A percentile compares a stretch with the other conserved stretches of the same genome.
Conservation (phyloP, 1,140 invertebrate species). For the Pseudomyrmex cubaensis region DNA sequence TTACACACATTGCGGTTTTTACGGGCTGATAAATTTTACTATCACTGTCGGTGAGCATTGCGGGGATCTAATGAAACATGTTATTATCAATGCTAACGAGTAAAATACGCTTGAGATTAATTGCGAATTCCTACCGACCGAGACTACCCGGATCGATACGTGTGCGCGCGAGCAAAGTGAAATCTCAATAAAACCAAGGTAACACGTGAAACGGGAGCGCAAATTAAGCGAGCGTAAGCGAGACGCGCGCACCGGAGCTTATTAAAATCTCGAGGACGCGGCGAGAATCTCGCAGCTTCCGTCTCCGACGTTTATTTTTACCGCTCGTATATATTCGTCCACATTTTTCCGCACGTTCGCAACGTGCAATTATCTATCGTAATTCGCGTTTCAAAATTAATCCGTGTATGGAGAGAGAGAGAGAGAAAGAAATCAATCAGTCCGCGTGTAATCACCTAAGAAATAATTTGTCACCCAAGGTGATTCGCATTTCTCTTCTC, state of each 20-base stretch:
- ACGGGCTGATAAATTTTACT: too few relatives aligned
- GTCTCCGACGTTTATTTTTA: neutral
- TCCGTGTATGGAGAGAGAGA: neutral
- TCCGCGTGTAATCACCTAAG: neutral
- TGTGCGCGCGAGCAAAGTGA: slow-evolving; percentile 10
- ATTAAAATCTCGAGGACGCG: slow-evolving; percentile 18
- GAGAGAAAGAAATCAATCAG: neutral
- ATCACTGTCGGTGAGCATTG: too few relatives aligned
- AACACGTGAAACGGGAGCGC: neutral
- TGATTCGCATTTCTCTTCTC: neutral
- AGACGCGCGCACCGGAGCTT: neutral
- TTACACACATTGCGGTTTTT: too few relatives aligned
- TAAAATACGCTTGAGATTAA: neutral
- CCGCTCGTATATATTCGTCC: too few relatives aligned
- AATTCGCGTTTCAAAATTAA: neutral
- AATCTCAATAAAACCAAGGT: slow-evolving; percentile 38
- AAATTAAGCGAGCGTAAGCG: slow-evolving; percentile 4
- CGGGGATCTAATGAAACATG: neutral
- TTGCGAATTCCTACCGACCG: neutral
- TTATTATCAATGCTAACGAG: neutral
- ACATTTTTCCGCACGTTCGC: slow-evolving; percentile 8
- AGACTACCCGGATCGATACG: slow-evolving; percentile 3
- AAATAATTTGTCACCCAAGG: neutral
- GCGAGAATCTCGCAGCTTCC: slow-evolving; percentile 10
- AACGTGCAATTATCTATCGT: neutral